phyloP scores from a whole-genome alignment of 2,888 invertebrate species.

The Xanthia icteritia region DNA sequence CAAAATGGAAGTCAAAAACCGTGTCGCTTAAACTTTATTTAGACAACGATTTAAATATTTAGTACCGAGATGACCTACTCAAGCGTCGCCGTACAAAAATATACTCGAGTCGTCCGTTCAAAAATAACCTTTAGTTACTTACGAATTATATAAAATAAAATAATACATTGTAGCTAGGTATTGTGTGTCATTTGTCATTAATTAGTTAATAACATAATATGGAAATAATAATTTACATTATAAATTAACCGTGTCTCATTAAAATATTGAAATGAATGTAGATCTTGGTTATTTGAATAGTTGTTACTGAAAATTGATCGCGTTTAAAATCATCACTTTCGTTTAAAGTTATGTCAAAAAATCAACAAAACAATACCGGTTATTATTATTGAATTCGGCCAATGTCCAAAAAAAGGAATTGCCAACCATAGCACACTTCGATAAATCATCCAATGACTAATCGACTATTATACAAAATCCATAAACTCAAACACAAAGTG shows the following conservation, averaged over 20 bases:
- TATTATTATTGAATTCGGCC: not conserved
- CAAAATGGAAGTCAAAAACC: slow-evolving; percentile 10
- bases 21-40: slow-evolving; percentile 33
- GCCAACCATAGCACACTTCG: slow-evolving; percentile 25
- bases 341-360: not conserved
- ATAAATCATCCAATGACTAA: slow-evolving; percentile 51
- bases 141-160: not conserved
- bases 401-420: slow-evolving; percentile 10
- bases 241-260: slow-evolving; percentile 33
- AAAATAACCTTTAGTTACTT: slow-evolving; percentile 38
- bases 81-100: slow-evolving; percentile 30
- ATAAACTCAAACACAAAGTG: slow-evolving; percentile 37
- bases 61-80: slow-evolving; percentile 45
- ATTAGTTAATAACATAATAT: slow-evolving; percentile 7
- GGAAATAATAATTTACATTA: slow-evolving; percentile 11
- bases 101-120: slow-evolving; percentile 12
- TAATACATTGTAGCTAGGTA: not conserved
- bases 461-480: slow-evolving; percentile 40
- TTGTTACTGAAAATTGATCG: not conserved
- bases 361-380: not conserved
- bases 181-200: slow-evolving; percentile 16
- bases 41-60: slow-evolving; percentile 43
- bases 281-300: slow-evolving; percentile 14
- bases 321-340: not conserved
- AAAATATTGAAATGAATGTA: slow-evolving; percentile 6